phyloP scores from a whole-genome alignment of 2,113 vertebrate species.

The Sebastes fasciatus region DNA sequence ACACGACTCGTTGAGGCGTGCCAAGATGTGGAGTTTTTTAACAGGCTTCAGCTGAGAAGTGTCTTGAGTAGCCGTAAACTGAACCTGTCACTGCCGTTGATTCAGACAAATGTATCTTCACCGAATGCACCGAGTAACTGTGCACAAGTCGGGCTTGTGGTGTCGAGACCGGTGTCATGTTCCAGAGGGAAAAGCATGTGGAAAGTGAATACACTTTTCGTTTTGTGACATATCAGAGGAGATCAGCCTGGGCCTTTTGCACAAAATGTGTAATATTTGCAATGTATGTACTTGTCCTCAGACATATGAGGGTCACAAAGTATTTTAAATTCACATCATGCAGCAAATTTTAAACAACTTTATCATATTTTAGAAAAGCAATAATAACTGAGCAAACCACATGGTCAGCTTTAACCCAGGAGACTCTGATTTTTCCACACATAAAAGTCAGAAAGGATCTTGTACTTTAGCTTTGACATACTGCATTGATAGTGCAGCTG shows the following conservation, averaged over 20 bases:
- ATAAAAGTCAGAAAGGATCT: background rate
- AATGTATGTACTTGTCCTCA: background rate
- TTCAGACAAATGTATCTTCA: background rate
- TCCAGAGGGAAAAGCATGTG: background rate
- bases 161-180: background rate
- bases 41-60: conserved; percentile 47
- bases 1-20: conserved; percentile 39
- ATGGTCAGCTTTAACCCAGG: conserved; percentile 2
- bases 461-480: background rate
- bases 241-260: background rate
- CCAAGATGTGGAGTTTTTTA: conserved; percentile 62
- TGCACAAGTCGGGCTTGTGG: background rate
- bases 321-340: background rate
- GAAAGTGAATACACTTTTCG: conserved; percentile 6
- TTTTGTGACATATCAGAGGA: background rate
- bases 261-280: background rate
- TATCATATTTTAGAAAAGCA: conserved; percentile 5
- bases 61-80: conserved; percentile 40
- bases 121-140: conserved; percentile 11
- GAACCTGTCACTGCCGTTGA: conserved; percentile 27
- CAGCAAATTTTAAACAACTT: conserved; percentile 4
- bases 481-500: background rate
- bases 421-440: background rate
- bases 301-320: background rate
- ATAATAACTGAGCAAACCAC: conserved; percentile 44